Evolutionary conservation across 2,888 invertebrate genomes (phyloP), one percentile per base, ranked within the genome.

Genomic region (Mamestra brassicae): DNA sequence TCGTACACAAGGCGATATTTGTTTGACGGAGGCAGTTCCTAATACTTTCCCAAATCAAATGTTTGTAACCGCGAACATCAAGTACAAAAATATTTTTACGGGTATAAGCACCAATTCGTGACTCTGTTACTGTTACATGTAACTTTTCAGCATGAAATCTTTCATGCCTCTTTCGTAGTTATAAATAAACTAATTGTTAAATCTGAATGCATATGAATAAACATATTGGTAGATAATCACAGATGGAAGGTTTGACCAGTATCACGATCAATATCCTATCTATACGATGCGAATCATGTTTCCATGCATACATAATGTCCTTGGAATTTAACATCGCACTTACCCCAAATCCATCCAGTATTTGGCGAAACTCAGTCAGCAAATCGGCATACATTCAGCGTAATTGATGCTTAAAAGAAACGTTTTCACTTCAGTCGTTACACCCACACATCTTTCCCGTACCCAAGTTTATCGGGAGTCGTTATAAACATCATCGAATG

Each of bases 401-500:
- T 66, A 72, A 82, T 78, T 64, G 78, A 71, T 76, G 77, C 77
- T 76, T 82, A 82, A 68, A 71, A 74, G 60, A 61, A 73, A 67
- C 67, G 72, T 60, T 76, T 61, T 60, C 45, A 61, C 60, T 76
- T 54, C 62, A 70, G 45, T 54, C 45, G 58, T 55, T 17, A 60
- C 80, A 55, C 69, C 58, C 65, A 76, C 79, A 71, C 36, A 71
- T 47, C 47, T 15, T 13, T 47, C 13, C 8, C 71, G 62, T 66
- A 70, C 71, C 68, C n/a, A 74, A 75, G n/a, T 74, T 71, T 77
- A 67, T 78, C 52, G 38, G 61, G n/a, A 64, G 52, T 64, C 65
- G 26, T 78, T 76, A 65, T 80, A 85, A 84, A 86, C 83, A 79
- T 83, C 82, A 82, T 76, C 74, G 69, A 78, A 83, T 79, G 76